Conservation (phyloP, 23 tunicate species). For the Styela plicata region DNA sequence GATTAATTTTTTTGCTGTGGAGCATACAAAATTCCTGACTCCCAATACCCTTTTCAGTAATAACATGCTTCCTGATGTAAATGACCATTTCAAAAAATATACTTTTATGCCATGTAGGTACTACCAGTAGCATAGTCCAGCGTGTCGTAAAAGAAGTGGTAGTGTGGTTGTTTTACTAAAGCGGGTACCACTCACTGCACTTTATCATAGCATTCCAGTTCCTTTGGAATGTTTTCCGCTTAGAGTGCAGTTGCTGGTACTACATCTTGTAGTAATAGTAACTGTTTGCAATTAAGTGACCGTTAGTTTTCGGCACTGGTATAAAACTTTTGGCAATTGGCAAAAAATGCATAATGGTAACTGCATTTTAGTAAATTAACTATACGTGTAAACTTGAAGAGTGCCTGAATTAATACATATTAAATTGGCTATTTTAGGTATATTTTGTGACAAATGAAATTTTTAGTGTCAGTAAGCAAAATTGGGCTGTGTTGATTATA, state of each 20-base stretch:
- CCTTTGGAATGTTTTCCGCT: too few relatives aligned
- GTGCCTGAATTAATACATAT: neutral
- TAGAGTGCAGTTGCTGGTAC: too few relatives aligned
- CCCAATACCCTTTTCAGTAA: neutral
- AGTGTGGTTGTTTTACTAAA: too few relatives aligned
- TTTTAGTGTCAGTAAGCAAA: neutral
- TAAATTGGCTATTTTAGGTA: neutral
- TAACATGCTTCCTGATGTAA: neutral
- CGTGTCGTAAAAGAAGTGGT: too few relatives aligned
- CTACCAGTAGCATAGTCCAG: too few relatives aligned
- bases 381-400: neutral
- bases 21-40: neutral
- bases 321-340: too few relatives aligned
- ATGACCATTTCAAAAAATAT: neutral
- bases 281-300: too few relatives aligned
- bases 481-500: neutral
- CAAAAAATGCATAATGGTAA: too few relatives aligned
- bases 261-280: too few relatives aligned
- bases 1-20: too few relatives aligned
- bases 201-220: neutral
- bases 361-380: neutral
- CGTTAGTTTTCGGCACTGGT: too few relatives aligned
- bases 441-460: neutral
- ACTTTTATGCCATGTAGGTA: neutral
- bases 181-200: neutral